phyloP scores from a whole-genome alignment of 2,113 vertebrate genomes.

The Philantomba maxwellii region DNA sequence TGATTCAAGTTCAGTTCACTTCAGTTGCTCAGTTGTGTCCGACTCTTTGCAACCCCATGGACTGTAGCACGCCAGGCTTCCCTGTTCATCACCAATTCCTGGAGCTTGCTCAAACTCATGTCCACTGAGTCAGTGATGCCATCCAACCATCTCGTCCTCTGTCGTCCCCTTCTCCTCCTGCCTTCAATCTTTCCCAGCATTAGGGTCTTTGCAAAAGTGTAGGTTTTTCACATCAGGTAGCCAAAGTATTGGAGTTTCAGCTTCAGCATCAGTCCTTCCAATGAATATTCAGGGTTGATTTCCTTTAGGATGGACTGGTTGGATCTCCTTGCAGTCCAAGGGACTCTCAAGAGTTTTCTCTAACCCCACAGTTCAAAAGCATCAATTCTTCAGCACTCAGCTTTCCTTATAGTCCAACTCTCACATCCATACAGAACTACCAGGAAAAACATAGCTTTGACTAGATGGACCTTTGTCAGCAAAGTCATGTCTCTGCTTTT shows the following conservation, averaged over 20 bases:
- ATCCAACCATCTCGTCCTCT: not conserved
- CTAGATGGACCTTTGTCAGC: not conserved
- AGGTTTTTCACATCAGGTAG: not conserved
- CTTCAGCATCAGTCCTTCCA: not conserved
- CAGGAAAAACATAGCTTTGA: not conserved
- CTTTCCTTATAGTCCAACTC: not conserved
- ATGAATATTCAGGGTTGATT: not conserved
- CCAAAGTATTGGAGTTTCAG: not conserved
- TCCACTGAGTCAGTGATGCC: not conserved
- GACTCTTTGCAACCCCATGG: not conserved
- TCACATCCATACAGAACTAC: not conserved
- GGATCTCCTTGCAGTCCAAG: not conserved
- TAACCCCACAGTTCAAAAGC: not conserved
- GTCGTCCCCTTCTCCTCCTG: not conserved
- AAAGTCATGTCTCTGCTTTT: not conserved
- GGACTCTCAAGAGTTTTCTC: not conserved
- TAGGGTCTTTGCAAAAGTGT: not conserved
- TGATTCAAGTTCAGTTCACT: not conserved
- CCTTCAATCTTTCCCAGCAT: not conserved
- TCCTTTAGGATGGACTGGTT: not conserved
- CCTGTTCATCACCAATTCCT: not conserved
- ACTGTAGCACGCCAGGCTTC: not conserved
- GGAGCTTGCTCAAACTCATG: not conserved
- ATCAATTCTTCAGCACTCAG: not conserved
- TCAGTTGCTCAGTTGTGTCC: accelerated